Percentiles rank a stretch among this genome's conserved stretches.
These are phyloP conservation scores for Raja brachyura DNA, from an alignment of 2,113 vertebrate genomes.

Conservation along the genomic window DNA sequence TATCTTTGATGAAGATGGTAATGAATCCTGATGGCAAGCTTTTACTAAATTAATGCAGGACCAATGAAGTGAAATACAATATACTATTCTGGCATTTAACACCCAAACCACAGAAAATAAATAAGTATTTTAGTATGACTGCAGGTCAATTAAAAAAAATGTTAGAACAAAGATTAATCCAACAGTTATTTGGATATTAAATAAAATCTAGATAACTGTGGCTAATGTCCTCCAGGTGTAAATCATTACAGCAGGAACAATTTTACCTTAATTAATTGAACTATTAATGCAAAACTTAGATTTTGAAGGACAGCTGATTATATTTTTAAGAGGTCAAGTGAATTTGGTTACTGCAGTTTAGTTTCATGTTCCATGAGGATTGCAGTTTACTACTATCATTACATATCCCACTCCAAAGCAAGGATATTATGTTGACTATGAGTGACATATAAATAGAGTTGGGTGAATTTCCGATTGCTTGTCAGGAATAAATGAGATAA, in stretches of 20 bases:
- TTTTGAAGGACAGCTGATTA: slow-evolving; percentile 49
- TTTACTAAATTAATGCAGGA: slow-evolving; percentile 36
- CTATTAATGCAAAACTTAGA: slow-evolving; percentile 46
- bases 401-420: background rate
- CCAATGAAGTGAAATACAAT: slow-evolving; percentile 18
- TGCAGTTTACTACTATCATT: background rate
- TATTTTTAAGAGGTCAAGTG: slow-evolving; percentile 55
- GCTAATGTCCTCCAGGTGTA: slow-evolving; percentile 46
- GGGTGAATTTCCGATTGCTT: background rate
- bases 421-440: background rate
- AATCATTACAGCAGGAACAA: slow-evolving; percentile 44
- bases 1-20: slow-evolving; percentile 44
- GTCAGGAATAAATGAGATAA: background rate
- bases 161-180: background rate
- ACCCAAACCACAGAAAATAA: slow-evolving; percentile 20
- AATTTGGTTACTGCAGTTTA: slow-evolving; percentile 42
- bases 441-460: background rate
- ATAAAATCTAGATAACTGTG: background rate
- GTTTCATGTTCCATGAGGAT: background rate
- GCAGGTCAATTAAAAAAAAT: background rate
- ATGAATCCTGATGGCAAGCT: slow-evolving; percentile 50
- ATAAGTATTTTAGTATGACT: slow-evolving; percentile 16
- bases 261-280: slow-evolving; percentile 51
- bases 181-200: background rate
- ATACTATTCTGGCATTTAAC: slow-evolving; percentile 16